Conservation (phyloP, 1,140 invertebrate genomes). For the Varroa destructor region DNA sequence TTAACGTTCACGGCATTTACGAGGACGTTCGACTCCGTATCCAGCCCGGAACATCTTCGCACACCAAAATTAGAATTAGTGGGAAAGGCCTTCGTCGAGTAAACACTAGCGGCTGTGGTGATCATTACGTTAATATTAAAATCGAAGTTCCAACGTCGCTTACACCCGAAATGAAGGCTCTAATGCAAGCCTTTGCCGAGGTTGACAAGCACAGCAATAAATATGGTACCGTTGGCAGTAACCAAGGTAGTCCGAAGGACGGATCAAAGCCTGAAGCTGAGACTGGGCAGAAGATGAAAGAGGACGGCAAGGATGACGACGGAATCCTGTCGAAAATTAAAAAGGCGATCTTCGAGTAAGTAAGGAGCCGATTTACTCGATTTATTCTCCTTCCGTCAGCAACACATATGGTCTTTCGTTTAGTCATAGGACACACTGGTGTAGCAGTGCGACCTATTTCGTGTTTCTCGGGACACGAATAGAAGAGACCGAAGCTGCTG, state of each 20-base stretch:
- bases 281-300: conserved; percentile 41
- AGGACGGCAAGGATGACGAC: conserved; percentile 40
- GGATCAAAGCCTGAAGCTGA: conserved; percentile 36
- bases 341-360: conserved; percentile 52
- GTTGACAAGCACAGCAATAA: conserved; percentile 24
- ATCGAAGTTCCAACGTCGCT: conserved; percentile 51
- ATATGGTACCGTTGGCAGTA: conserved; percentile 28
- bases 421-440: no score
- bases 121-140: conserved; percentile 92
- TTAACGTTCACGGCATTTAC: conserved; percentile 81
- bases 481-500: no score
- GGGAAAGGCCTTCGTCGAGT: conserved; percentile 87
- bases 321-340: conserved; percentile 51
- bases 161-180: conserved; percentile 27
- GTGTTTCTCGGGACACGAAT: no score
- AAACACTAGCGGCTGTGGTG: conserved; percentile 74
- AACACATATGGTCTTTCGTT: no score
- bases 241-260: conserved; percentile 30
- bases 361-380: not conserved
- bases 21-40: conserved; percentile 63
- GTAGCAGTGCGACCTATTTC: no score
- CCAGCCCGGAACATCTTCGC: conserved; percentile 76
- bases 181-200: conserved; percentile 6
- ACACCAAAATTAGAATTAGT: conserved; percentile 62
- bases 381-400: no score